Evolutionary conservation across 2,797 vertebrate species (phyloP).

Genomic region (Syndactyla subalaris): DNA sequence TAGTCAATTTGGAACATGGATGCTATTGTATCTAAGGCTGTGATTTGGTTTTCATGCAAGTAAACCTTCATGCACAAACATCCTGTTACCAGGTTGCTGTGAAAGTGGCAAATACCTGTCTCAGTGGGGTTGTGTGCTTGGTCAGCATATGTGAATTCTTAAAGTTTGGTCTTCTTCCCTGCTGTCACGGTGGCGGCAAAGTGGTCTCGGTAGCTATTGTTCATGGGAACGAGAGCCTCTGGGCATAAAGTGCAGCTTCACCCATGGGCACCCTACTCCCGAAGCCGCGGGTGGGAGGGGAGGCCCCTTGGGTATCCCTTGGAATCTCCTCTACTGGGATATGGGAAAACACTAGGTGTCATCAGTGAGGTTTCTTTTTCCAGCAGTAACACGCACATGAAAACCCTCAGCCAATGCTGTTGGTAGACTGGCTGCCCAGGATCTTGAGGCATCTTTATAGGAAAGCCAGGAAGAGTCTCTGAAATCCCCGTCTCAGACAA

Average conservation of each 20-base stretch:
- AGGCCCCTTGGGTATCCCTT: background rate
- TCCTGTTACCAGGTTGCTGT: background rate
- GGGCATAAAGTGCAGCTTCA: background rate
- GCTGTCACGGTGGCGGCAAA: rapidly evolving
- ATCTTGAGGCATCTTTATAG: background rate
- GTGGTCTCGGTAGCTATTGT: background rate
- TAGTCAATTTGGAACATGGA: background rate
- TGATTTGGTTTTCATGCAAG: background rate
- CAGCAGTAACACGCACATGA: background rate
- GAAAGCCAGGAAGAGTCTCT: slow-evolving; percentile 44
- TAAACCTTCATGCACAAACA: background rate
- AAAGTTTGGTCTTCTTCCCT: background rate
- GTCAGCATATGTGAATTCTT: background rate
- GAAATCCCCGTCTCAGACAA: slow-evolving; percentile 70
- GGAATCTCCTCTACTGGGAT: background rate
- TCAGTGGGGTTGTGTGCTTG: background rate
- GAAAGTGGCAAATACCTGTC: background rate
- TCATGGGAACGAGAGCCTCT: background rate
- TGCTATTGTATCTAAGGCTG: background rate
- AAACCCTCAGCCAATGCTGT: background rate
- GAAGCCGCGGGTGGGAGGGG: background rate
- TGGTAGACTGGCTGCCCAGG: background rate
- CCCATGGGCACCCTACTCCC: rapidly evolving
- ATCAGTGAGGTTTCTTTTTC: slow-evolving; percentile 15
- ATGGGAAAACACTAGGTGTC: slow-evolving; percentile 38